Evolutionary conservation across 2,113 vertebrate genomes (phyloP), one percentile per base, ranked within the genome.

Genomic region (Chloropsis hardwickii): DNA sequence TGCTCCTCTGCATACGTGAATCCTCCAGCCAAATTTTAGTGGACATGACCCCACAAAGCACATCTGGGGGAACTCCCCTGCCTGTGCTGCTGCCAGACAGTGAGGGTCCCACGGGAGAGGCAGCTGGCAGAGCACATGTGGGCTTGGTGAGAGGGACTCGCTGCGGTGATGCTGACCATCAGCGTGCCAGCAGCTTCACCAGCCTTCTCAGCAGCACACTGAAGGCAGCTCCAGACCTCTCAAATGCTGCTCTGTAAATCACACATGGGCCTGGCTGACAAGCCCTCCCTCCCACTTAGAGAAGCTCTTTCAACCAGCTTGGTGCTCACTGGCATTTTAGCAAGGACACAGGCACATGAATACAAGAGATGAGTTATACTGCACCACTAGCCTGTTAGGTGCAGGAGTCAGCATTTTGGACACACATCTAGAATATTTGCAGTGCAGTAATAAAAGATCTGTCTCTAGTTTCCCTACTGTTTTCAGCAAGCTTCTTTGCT

Each of bases 221-320:
- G 33, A 51, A 50, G 51, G 74, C 67, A 51, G n/a, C 33, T 78
- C 50, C 56, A 73, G 64, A 22, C 39, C 61, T 80, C 72, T 27
- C 40, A 69, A 47, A 61, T 5, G 50, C 44, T 50, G 24, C 42
- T 31, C 21, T 57, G 19, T 15, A 56, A 88, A 44, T 57, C 20
- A 48, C 15, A 35, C 29, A 9, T 1, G 27, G 27, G 27, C 35
- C 53, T 27, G 29, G 8, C 8, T 39, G 31, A 40, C 9, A 3
- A 6, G 2, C 17, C 4, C 5, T 16, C 10, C 5, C 9, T 37
- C 5, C 8, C 2, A 0, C 25, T 62, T 25, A 39, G 10, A 76
- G 7, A 67, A 92, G 10, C 33, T 15, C 33, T 83, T 69, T 64
- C 29, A 86, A 19, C 18, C 12, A 72, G 29, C 16, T 78, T 60